Base-by-base conservation (phyloP, 2,888 invertebrate species). In the Resseliella maxima region DNA sequence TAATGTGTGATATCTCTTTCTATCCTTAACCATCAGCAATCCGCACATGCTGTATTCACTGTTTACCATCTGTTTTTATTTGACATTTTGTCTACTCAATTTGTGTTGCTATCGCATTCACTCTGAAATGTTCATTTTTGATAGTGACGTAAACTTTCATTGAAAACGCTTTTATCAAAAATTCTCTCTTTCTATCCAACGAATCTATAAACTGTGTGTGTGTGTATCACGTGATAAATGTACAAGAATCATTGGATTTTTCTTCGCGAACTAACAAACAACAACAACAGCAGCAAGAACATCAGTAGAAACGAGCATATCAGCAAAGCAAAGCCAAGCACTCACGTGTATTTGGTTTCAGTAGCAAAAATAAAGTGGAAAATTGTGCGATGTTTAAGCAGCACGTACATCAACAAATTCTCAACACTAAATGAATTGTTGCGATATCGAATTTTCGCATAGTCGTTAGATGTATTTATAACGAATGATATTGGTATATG, bases 321-420 rank as follows among this genome's bases (percentile, higher is more conserved):
- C 27, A 31, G 27, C 50, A 72, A 31, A 72, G 27, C 72, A 8
- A 3, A 59, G 24, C 59, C 5, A 72, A 83, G 6, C 41, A 27
- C 24, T 83, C 83, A 83, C 83, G 83, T 83, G 83, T 24, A 83
- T 83, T 36, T 12, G 21, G n/a, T 83, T 83, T 83, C 24, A n/a
- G 41, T 83, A 12, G 36, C 81, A 15, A 81, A 81, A 81, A 81
- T 38, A 83, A 83, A 81, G 81, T 81, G 81, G 83, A 36, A 83
- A 83, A 83, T 38, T 38, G 83, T 38, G 0, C 21, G 83, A 8
- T 38, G 38, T 27, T 8, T 21, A 21, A 15, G 24, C 1, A n/a
- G 81, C 36, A 83, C 41, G 38, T 83, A 31, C 72, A 31, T 31
- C 12, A 31, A 72, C 72, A 59, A 59, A 59, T 59, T 24, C 59